These are phyloP conservation scores for Telmatherina bonti DNA, from an alignment of 2,797 vertebrate species.

Conservation along the genomic window DNA sequence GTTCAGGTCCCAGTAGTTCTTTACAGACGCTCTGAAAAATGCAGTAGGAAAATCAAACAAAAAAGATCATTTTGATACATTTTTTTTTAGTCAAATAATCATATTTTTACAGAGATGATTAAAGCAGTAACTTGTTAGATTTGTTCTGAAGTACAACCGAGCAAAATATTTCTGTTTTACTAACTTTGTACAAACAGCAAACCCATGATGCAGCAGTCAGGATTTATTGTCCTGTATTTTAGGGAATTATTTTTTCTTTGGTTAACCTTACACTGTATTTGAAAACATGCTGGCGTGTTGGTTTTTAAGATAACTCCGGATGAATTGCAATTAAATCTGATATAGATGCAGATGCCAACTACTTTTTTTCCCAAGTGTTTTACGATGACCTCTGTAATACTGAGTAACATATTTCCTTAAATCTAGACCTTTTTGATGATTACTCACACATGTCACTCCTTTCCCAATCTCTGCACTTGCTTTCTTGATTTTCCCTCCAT, in stretches of 20 bases:
- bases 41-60: background rate
- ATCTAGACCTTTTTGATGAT: too few species aligned
- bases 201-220: background rate
- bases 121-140: conserved; percentile 1
- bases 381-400: too few species aligned
- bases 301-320: background rate
- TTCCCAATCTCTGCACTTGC: too few species aligned
- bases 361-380: background rate
- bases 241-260: background rate
- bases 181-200: background rate
- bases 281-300: background rate
- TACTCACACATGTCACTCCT: too few species aligned
- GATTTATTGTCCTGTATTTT: background rate
- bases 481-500: too few species aligned
- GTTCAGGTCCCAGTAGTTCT: background rate
- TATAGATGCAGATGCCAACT: background rate
- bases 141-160: background rate
- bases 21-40: background rate
- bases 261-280: background rate
- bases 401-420: too few species aligned
- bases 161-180: background rate
- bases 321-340: background rate
- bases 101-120: background rate
- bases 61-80: background rate
- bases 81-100: background rate